Evolutionary conservation across 1,140 invertebrate genomes (phyloP), one percentile per base, ranked within the genome.

Genomic region (Trichonephila clavata): DNA sequence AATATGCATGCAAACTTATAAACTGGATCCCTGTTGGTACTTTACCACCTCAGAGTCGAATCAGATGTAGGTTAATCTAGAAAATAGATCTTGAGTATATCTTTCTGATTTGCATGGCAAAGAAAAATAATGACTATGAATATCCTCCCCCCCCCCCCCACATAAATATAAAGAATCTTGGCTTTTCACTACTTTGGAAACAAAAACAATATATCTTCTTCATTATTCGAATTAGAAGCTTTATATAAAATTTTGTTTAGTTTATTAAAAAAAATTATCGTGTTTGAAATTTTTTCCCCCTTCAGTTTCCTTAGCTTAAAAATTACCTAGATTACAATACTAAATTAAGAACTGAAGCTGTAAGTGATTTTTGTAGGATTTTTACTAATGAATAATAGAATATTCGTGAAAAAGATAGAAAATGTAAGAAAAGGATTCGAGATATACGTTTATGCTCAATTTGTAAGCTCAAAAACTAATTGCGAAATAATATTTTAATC

Each of bases 371-470:
- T 59, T 43, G 59, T 21, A 90, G 80, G 77, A 68, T 80, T 57
- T 90, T 80, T 80, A 77, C 39, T 90, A 18, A 59, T 80, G 39
- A 90, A 90, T 43, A 90, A 90, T 27, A 24, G 39, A 2, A 43
- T 90, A 18, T 90, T 90, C 32, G 88, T 68, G 7, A 90, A 80
- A 59, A 90, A 68, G 16, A 90, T 90, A 68, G 50, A 90, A 90
- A 90, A 90, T 60, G n/a, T 90, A 7, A 60, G 88, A 60, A 20
- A 21, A n/a, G 2, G 83, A 6, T 1, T 86, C n/a, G n/a, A n/a
- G 57, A 71, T 43, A 68, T 88, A 0, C 39, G 61, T 32, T 68
- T 50, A 50, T 68, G 60, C 68, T 18, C 39, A 65, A 65, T 24
- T 13, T 1, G 24, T 20, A 88, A 50, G 24, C 60, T 21, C 21